Base-by-base conservation (phyloP, 1,140 invertebrate species). In the Pygmarrhopalites habei region DNA sequence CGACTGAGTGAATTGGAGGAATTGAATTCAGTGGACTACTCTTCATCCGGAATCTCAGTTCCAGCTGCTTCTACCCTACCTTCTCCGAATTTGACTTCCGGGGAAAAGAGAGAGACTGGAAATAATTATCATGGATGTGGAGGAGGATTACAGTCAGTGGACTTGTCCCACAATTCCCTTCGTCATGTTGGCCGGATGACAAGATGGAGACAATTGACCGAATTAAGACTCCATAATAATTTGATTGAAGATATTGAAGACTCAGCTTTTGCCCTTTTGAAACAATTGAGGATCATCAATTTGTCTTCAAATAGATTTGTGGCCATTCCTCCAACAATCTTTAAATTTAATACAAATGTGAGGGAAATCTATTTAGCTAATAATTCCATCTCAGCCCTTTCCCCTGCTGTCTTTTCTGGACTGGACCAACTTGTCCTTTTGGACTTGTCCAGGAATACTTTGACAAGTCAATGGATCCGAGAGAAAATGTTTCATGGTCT, bases 381-480 rank as follows among this genome's bases (percentile, higher is more conserved):
- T 73, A 92, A 92, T 72, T 85, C 86, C 19, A 76, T 92, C 17
- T 85, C 83, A 68, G 87, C 88, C 70, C 74, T 93, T 51, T 86
- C 88, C 12, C 82, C 82, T 60, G 87, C 87, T n/a, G 78, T 89
- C 17, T 92, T 94, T 74, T 86, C 88, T 66, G 82, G 86, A 0
- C 78, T 95, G 43, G 86, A 90, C 68, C 85, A 90, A 72, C 78
- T 97, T 53, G 79, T 91, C 41, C 83, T 90, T 12, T 79, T 97
- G 32, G 89, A 96, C 75, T 78, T 95, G 55, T 89, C 89, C 1
- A 84, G 86, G 60, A 97, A 97, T 78, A 84, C 86, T 71, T 78
- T 97, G 44, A 86, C 85, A 55, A 89, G 85, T 73, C 86, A 85
- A 68, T 89, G 85, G 73, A 84, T 91, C 63, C 86, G 89, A 71